A percentile compares a stretch with the other conserved stretches of the same genome.
Evolutionary conservation across 2,113 vertebrate species (phyloP).

Genomic region (Festucalex cinctus): DNA sequence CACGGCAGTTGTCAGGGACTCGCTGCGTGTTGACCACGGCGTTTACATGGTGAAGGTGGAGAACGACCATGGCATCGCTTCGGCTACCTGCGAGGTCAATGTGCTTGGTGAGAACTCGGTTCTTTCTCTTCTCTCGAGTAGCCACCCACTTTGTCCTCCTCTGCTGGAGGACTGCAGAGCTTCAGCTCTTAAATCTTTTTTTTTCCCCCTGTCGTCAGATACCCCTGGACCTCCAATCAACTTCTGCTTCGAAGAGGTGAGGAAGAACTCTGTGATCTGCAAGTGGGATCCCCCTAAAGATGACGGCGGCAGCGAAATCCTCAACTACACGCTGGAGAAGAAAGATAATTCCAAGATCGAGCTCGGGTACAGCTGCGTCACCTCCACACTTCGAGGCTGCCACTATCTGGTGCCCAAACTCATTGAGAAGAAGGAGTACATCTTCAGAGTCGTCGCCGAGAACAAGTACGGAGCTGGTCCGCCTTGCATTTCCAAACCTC

Average conservation of each 20-base stretch:
- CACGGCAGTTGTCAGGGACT: slow-evolving; percentile 78
- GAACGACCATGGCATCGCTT: slow-evolving; percentile 88
- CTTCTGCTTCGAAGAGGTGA: slow-evolving; percentile 88
- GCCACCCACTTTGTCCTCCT: background rate
- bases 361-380: slow-evolving; percentile 86
- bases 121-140: background rate
- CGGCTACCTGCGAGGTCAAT: slow-evolving; percentile 87
- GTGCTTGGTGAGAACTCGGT: slow-evolving; percentile 79
- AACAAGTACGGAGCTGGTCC: slow-evolving; percentile 88
- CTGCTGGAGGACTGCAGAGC: background rate
- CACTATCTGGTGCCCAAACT: slow-evolving; percentile 89
- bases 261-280: slow-evolving; percentile 88
- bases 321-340: slow-evolving; percentile 93
- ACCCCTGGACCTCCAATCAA: slow-evolving; percentile 88
- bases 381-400: slow-evolving; percentile 85
- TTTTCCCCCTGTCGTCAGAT: slow-evolving; percentile 74
- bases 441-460: slow-evolving; percentile 93
- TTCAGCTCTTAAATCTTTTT: background rate
- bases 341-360: slow-evolving; percentile 95
- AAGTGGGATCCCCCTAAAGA: slow-evolving; percentile 95
- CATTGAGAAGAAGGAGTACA: slow-evolving; percentile 94
- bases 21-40: slow-evolving; percentile 84
- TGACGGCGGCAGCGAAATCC: slow-evolving; percentile 94
- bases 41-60: slow-evolving; percentile 89
- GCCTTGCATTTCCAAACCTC: slow-evolving; percentile 85